A percentile compares a stretch with the other conserved stretches of the same genome.
Evolutionary conservation across 2,888 invertebrate species (phyloP).

Genomic region (Clostera curtula): DNA sequence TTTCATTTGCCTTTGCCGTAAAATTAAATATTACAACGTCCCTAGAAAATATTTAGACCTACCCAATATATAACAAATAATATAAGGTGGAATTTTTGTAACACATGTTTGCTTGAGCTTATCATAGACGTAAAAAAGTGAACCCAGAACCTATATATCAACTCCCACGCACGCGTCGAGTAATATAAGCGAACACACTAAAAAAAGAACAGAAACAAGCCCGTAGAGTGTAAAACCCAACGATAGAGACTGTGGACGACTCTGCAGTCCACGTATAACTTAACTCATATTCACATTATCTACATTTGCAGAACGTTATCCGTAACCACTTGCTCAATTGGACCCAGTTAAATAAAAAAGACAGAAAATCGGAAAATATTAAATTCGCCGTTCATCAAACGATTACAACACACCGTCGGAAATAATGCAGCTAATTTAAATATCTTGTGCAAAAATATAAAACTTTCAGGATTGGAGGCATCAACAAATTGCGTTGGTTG

Average conservation of each 20-base stretch:
- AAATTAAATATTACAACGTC: too few species aligned
- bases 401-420: slow-evolving; percentile 24
- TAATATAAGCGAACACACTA: slow-evolving; percentile 60
- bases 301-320: slow-evolving; percentile 71
- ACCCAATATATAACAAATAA: too few species aligned
- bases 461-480: slow-evolving; percentile 13
- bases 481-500: slow-evolving; percentile 10
- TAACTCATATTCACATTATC: slow-evolving; percentile 74
- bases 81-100: too few species aligned
- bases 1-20: too few species aligned
- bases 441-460: slow-evolving; percentile 14
- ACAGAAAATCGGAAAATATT: slow-evolving; percentile 36
- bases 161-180: slow-evolving; percentile 64
- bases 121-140: slow-evolving; percentile 53
- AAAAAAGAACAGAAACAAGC: slow-evolving; percentile 54
- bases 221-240: slow-evolving; percentile 71
- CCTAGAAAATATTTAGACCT: too few species aligned
- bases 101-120: slow-evolving; percentile 55
- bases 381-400: slow-evolving; percentile 51
- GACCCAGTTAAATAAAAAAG: slow-evolving; percentile 49
- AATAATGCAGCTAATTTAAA: slow-evolving; percentile 15
- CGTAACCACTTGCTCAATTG: slow-evolving; percentile 55
- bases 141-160: slow-evolving; percentile 67
- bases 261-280: slow-evolving; percentile 65
- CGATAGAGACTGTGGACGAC: slow-evolving; percentile 60